Conservation (phyloP, 2,113 vertebrate species). For the Uria aalge region DNA sequence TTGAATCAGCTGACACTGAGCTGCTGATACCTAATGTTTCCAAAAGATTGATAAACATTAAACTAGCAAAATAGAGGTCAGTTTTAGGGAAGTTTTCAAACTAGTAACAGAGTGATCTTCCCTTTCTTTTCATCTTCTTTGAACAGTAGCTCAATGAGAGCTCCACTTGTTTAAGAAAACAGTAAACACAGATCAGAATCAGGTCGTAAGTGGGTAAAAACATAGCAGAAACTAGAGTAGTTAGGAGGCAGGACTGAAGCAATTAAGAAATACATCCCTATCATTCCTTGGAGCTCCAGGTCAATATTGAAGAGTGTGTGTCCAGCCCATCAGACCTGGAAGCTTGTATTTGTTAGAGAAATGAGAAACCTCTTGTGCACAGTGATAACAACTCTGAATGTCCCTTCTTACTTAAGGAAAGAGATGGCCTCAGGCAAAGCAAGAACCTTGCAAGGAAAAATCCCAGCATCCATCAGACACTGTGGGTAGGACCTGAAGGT, state of each 20-base stretch:
- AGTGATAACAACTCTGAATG: not conserved
- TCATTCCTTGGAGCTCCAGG: not conserved
- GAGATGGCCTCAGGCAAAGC: not conserved
- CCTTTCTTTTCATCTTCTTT: not conserved
- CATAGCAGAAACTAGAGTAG: not conserved
- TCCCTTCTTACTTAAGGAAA: not conserved
- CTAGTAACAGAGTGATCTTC: not conserved
- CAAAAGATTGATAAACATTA: not conserved
- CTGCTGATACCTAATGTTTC: not conserved
- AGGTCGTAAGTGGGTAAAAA: not conserved
- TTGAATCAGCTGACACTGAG: not conserved
- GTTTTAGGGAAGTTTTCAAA: not conserved
- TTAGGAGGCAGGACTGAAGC: not conserved
- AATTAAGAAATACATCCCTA: not conserved
- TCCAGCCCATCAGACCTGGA: not conserved
- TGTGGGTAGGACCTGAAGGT: not conserved
- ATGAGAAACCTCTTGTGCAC: not conserved
- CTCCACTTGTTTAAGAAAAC: not conserved
- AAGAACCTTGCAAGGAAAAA: not conserved
- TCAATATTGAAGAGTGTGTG: fast-evolving
- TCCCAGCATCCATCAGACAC: not conserved
- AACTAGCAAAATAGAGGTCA: not conserved
- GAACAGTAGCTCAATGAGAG: not conserved
- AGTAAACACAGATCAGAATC: not conserved
- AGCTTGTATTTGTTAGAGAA: not conserved